Evolutionary conservation across 1,140 invertebrate species (phyloP).

Genomic region (Tetramorium parvispinum): DNA sequence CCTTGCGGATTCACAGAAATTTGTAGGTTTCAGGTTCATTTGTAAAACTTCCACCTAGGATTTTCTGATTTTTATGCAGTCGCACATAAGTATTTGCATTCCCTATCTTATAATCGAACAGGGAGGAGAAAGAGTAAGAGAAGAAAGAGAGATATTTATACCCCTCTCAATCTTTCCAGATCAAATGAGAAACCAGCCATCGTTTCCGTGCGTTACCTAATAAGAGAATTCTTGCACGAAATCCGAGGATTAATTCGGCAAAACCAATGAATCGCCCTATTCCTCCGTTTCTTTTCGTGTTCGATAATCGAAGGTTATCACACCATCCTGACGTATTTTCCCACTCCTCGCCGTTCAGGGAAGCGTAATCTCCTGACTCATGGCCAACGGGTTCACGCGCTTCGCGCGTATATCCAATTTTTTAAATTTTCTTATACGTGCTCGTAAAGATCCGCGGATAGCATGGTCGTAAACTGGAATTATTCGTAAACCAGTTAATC

Average conservation of each 20-base stretch:
- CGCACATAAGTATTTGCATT: background rate
- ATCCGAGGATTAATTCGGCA: conserved; percentile 61
- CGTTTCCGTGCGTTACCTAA: conserved; percentile 34
- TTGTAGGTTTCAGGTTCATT: conserved; percentile 33
- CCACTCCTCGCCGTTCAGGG: conserved; percentile 40
- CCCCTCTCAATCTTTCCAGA: background rate
- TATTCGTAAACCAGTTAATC: conserved; percentile 66
- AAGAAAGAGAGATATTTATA: background rate
- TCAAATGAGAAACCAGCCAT: background rate
- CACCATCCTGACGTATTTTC: conserved; percentile 43
- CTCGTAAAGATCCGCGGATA: conserved; percentile 56
- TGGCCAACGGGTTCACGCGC: conserved; percentile 5
- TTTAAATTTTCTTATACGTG: conserved; percentile 33
- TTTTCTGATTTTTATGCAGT: conserved; percentile 34
- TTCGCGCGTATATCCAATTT: background rate
- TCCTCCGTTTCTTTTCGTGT: conserved; percentile 53
- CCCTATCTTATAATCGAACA: background rate
- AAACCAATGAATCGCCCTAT: conserved; percentile 61
- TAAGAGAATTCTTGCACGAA: conserved; percentile 41
- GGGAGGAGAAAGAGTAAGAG: background rate
- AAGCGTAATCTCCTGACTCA: conserved; percentile 54
- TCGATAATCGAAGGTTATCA: conserved; percentile 68
- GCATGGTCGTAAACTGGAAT: conserved; percentile 37
- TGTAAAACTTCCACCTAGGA: conserved; percentile 30
- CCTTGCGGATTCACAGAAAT: conserved; percentile 32